Conservation (phyloP, 2,888 invertebrate genomes). For the Cheiracanthium punctorium region DNA sequence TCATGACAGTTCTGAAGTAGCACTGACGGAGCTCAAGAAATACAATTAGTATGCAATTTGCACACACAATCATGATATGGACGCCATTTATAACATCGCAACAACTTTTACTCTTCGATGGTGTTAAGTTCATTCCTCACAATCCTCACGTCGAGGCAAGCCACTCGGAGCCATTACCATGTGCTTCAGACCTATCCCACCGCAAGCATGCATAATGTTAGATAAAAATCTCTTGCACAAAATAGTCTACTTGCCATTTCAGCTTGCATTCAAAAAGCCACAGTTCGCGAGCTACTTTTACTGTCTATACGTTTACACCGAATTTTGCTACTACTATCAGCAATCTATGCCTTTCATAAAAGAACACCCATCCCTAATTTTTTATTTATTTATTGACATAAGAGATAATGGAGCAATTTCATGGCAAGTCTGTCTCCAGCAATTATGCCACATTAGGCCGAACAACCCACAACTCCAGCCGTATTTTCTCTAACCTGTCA, state of each 20-base stretch:
- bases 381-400: background rate
- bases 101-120: background rate
- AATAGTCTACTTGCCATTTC: conserved; percentile 48
- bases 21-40: background rate
- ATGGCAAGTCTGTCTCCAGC: conserved; percentile 6
- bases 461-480: background rate
- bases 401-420: conserved; percentile 55
- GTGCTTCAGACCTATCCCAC: background rate
- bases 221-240: conserved; percentile 28
- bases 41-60: background rate
- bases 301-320: too few species aligned
- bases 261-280: conserved; percentile 15
- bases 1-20: background rate
- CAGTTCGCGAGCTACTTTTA: conserved; percentile 40
- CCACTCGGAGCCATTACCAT: background rate
- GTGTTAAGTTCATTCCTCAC: conserved; percentile 12
- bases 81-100: background rate
- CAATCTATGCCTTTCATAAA: conserved; percentile 21
- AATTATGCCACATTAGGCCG: conserved; percentile 50
- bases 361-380: conserved; percentile 43
- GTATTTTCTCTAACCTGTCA: conserved; percentile 4
- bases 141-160: conserved; percentile 13
- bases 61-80: background rate
- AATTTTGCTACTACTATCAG: conserved; percentile 48
- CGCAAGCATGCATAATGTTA: background rate